A percentile compares a stretch with the other conserved stretches of the same genome.
These are phyloP conservation scores for Apogon hyalosoma DNA, from an alignment of 2,797 vertebrate species.

Conservation along the genomic window DNA sequence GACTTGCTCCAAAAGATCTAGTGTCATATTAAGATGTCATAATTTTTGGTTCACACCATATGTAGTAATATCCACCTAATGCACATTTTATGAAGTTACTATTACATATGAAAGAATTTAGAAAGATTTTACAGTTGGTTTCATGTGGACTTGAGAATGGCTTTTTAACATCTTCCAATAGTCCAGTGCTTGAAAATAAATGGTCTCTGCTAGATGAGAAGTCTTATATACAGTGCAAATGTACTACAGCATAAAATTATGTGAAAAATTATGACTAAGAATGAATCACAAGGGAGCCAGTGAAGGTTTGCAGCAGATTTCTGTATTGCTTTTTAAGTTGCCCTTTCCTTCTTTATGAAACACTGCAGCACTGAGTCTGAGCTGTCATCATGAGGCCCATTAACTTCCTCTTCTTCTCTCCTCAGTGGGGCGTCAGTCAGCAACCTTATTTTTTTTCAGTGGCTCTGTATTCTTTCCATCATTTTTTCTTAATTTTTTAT, in stretches of 20 bases:
- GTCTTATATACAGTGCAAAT: neutral
- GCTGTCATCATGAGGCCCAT: slow-evolving; percentile 47
- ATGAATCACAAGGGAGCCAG: slow-evolving; percentile 54
- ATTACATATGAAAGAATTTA: no score
- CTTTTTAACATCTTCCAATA: neutral
- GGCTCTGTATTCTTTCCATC: slow-evolving; percentile 26
- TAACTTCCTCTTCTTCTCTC: slow-evolving; percentile 46
- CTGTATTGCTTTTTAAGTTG: slow-evolving; percentile 66
- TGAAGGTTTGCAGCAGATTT: slow-evolving; percentile 66
- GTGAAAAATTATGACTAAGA: slow-evolving; percentile 10
- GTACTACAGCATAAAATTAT: neutral
- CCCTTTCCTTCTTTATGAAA: slow-evolving; percentile 69
- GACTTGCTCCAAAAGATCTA: no score
- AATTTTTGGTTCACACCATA: no score
- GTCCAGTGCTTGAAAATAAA: neutral
- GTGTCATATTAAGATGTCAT: no score
- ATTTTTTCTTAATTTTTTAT: slow-evolving; percentile 51
- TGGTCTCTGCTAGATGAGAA: neutral
- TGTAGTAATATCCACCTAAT: neutral
- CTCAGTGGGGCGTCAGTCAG: slow-evolving; percentile 16
- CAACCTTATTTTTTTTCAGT: slow-evolving; percentile 17
- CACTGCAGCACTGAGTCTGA: slow-evolving; percentile 63
- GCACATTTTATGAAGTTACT: neutral
- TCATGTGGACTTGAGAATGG: neutral
- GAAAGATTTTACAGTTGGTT: neutral